phyloP scores from a whole-genome alignment of 2,888 invertebrate genomes.

The Sinohyriopsis cumingii region DNA sequence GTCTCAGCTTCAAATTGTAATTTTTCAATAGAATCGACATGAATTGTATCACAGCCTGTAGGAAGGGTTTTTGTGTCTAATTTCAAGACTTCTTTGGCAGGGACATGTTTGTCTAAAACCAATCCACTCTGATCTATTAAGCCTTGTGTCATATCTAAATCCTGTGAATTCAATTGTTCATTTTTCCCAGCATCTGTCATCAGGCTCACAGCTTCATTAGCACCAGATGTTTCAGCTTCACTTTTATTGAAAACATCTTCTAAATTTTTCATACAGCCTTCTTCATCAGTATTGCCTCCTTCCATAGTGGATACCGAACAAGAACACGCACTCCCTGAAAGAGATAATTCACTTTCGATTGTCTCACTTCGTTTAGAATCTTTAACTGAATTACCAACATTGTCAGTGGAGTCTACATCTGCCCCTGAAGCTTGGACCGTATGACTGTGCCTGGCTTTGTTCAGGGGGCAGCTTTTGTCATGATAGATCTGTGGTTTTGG shows the following conservation, averaged over 20 bases:
- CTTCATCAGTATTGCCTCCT: constrained; percentile 3
- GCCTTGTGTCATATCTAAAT: neutral
- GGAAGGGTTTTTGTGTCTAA: neutral
- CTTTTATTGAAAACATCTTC: constrained; percentile 5
- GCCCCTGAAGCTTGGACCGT: neutral
- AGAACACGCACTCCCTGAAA: constrained; percentile 44
- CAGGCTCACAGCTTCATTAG: neutral
- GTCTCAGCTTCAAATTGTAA: neutral
- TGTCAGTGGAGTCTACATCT: no score
- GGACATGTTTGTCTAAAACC: neutral
- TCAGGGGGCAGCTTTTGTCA: constrained; percentile 46
- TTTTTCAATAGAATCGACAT: no score
- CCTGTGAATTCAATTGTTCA: no score
- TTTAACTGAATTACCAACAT: no score
- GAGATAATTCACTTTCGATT: constrained; percentile 23
- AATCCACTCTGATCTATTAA: neutral
- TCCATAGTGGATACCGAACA: constrained; percentile 27
- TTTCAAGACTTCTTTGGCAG: neutral
- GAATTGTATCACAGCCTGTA: no score
- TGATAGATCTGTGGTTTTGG: constrained; percentile 64
- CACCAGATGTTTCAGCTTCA: constrained; percentile 1
- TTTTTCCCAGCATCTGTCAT: neutral
- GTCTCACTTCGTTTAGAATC: constrained; percentile 4
- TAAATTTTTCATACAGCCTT: constrained; percentile 5
- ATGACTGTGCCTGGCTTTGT: constrained; percentile 8